Evolutionary conservation across 2,888 invertebrate species (phyloP), one percentile per base, ranked within the genome.

Genomic region (Iselma pallidipennis): DNA sequence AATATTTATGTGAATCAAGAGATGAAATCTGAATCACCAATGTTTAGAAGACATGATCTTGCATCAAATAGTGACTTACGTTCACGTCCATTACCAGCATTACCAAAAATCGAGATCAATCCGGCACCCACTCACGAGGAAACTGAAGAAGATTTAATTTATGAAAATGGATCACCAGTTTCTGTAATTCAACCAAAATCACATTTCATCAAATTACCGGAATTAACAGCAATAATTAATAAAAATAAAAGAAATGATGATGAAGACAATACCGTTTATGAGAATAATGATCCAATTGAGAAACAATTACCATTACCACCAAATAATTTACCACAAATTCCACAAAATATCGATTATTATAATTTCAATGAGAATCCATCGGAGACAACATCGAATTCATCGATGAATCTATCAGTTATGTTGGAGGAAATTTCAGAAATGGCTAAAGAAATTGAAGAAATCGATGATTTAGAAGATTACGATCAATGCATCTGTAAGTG

Each of bases 231-330:
- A 5, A 1, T 7, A 28, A 28, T 5, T 6, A 28, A 28, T 6
- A 2, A 7, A 28, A 7, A 2, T 7, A 9, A n/a, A 28, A 28
- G 28, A 28, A 28, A 7, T 28, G 2, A 2, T 1, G n/a, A 14
- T 4, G n/a, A 14, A 33, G n/a, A 33, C 14, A 37, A n/a, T n/a
- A n/a, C n/a, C n/a, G n/a, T 16, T 14, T 37, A 37, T 7, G n/a
- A 16, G 19, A 37, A 42, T 42, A 3, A 42, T 6, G 19, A 42
- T 7, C 2, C 6, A 19, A 1, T 42, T 19, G 42, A 21, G 48
- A 25, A 9, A 16, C 14, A 42, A 48, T 14, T 61, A n/a, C 61
- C 61, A 3, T 9, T 53, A 37, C 61, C 61, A 2, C 60, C 60
- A 16, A 28, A n/a, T n/a, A 25, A 51, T 33, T 16, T 60, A 31